phyloP scores from a whole-genome alignment of 1,140 invertebrate species.

The Lepidotrigona ventralis region DNA sequence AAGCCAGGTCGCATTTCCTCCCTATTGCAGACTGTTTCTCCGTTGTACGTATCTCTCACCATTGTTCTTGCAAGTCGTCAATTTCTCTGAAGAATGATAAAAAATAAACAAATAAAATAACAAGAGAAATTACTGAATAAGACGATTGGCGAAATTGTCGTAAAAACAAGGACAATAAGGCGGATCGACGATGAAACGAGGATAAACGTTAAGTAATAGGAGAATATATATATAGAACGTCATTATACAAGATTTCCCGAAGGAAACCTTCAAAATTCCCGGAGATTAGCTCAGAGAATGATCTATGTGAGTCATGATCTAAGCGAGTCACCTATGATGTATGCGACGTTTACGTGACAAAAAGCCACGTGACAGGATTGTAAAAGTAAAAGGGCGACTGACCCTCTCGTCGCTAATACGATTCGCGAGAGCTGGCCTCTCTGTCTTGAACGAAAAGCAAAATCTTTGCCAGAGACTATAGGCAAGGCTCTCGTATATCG shows the following conservation, averaged over 20 bases:
- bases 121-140: neutral
- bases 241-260: neutral
- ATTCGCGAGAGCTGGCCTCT: neutral
- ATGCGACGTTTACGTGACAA: conserved; percentile 18
- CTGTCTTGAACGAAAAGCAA: neutral
- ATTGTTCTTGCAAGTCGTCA: neutral
- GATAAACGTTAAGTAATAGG: neutral
- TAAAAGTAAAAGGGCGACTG: neutral
- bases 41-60: neutral
- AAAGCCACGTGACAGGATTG: conserved; percentile 8
- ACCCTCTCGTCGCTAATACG: neutral
- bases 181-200: too few species aligned
- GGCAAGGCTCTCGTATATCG: conserved; percentile 16
- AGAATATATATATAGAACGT: neutral
- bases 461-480: conserved; percentile 3
- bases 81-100: neutral
- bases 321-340: neutral
- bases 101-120: neutral
- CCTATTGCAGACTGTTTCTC: neutral
- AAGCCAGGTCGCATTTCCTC: neutral
- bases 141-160: neutral
- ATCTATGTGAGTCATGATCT: neutral
- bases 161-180: too few species aligned
- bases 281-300: conserved; percentile 3
- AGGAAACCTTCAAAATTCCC: neutral